Conservation (phyloP, 2,113 vertebrate genomes). For the Lanius ludovicianus region DNA sequence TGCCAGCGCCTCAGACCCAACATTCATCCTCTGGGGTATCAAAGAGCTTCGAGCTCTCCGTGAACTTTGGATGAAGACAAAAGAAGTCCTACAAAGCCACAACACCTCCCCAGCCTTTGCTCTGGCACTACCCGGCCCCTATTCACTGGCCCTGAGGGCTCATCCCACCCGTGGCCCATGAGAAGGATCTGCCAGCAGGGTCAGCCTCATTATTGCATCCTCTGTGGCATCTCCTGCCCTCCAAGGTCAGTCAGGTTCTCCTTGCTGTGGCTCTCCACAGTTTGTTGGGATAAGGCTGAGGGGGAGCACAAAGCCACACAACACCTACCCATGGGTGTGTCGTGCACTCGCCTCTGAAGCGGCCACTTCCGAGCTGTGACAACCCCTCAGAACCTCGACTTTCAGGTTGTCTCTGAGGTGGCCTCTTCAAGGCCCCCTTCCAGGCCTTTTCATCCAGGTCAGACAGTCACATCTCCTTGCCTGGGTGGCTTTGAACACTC, state of each 20-base stretch:
- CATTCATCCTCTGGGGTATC: background rate
- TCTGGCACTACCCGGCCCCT: background rate
- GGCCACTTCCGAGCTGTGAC: background rate
- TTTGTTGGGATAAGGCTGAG: background rate
- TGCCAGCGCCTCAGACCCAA: rapidly evolving
- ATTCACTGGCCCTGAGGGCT: rapidly evolving
- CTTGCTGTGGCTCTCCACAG: background rate
- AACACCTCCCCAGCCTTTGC: background rate
- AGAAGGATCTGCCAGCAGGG: background rate
- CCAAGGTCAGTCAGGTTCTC: conserved; percentile 19
- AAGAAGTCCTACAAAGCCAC: background rate
- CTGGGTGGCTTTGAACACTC: background rate
- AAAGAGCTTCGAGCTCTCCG: background rate
- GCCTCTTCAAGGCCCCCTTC: conserved; percentile 35
- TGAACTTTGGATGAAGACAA: background rate
- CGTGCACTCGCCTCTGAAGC: background rate
- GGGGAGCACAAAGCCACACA: background rate
- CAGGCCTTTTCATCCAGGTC: conserved; percentile 21
- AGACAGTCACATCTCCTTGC: background rate
- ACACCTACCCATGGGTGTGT: background rate
- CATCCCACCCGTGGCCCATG: background rate
- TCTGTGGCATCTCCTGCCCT: background rate
- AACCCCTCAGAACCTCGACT: background rate
- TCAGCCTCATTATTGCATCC: background rate
- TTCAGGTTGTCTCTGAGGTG: conserved; percentile 27